Base-by-base conservation (phyloP, 2,113 vertebrate genomes). In the Entelurus aequoreus region DNA sequence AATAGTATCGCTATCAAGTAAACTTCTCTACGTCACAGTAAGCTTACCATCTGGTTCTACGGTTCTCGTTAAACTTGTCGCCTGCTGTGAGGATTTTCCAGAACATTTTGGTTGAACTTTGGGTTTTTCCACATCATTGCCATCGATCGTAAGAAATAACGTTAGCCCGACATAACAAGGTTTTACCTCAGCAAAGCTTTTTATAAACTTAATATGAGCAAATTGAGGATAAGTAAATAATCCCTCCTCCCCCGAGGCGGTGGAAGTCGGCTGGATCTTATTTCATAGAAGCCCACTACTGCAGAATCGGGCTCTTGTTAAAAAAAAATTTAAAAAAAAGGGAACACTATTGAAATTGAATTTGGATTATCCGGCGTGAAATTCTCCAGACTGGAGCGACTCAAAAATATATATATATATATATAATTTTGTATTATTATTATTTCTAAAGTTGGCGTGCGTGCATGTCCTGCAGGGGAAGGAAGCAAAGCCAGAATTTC, bases 181-280 rank as follows among this genome's bases (percentile, higher is more conserved):
- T 82, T 89, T 88, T 88, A 86, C 84, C 80, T 82, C 72, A 72
- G 78, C 74, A 75, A 77, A 79, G 76, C 80, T 85, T 85, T 88
- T 87, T 84, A 87, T 86, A 87, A 88, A 87, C 83, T 84, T 87
- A 90, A 89, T 86, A 81, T 78, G 84, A 89, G 83, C 81, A 90
- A 90, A 89, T 87, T 89, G 82, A 82, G 84, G 87, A 88, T 89
- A 91, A 90, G 84, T 84, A 83, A 84, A 88, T 90, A 91, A 90
- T 89, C 88, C 86, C 69, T 69, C 56, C 81, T 79, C 79, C 86
- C 42, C 80, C 66, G 66, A 66, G 77, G 87, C 86, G 71, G 65
- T 79, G 62, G 77, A 81, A 87, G 81, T 85, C 84, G 84, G 76
- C 74, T 83, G 78, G 74, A 84, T 85, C 82, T 82, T 79, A 79